A percentile compares a stretch with the other conserved stretches of the same genome.
Evolutionary conservation across 2,888 invertebrate species (phyloP).

Genomic region (Calameuta idolon): DNA sequence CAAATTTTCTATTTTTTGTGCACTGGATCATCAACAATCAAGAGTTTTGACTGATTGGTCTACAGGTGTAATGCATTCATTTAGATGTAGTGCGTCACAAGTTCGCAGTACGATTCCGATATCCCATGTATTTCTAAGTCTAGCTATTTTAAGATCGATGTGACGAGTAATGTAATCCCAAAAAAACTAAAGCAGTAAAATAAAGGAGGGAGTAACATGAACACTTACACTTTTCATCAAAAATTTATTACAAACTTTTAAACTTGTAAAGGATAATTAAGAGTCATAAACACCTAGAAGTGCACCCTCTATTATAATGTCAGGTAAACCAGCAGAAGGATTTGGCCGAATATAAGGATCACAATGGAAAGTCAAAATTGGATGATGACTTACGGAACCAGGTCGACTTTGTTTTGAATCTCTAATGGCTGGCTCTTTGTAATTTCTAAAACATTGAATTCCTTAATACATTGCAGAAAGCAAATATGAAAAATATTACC

Average conservation of each 20-base stretch:
- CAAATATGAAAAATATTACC: conserved; percentile 35
- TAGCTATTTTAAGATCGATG: conserved; percentile 53
- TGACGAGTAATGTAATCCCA: conserved; percentile 54
- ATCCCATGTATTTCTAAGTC: conserved; percentile 44
- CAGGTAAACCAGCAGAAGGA: conserved; percentile 58
- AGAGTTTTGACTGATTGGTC: too few species aligned
- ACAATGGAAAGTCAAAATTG: conserved; percentile 60
- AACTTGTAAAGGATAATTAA: conserved; percentile 33
- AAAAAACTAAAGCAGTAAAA: conserved; percentile 44
- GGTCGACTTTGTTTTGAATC: conserved; percentile 31
- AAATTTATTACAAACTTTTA: conserved; percentile 35
- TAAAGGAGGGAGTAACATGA: conserved; percentile 33
- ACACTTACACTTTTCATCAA: conserved; percentile 6
- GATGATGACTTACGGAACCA: conserved; percentile 55
- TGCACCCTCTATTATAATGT: conserved; percentile 66
- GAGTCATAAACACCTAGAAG: conserved; percentile 62
- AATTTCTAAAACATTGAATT: conserved; percentile 37
- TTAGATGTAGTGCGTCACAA: conserved; percentile 28
- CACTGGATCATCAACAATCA: conserved; percentile 16
- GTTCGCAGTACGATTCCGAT: conserved; percentile 47
- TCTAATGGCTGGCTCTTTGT: conserved; percentile 12
- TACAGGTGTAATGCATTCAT: background rate
- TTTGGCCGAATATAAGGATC: conserved; percentile 65
- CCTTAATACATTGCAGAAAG: background rate
- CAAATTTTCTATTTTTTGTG: conserved; percentile 20